A percentile compares a stretch with the other conserved stretches of the same genome.
phyloP scores from a whole-genome alignment of 2,888 invertebrate genomes.

The Lepidochitona cinerea region DNA sequence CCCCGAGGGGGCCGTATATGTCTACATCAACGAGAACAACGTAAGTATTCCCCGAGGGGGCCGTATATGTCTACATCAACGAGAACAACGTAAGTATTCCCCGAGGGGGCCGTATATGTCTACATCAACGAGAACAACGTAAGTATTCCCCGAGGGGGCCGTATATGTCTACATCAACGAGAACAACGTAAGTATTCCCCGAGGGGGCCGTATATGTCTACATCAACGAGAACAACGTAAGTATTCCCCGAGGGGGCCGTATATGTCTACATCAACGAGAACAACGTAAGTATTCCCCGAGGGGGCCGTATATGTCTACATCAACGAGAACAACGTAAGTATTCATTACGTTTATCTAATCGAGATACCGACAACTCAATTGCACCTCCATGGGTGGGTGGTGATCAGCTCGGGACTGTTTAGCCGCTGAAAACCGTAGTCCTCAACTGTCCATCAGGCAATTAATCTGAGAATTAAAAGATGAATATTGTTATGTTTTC shows the following conservation, averaged over 20 bases:
- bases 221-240: background rate
- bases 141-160: slow-evolving; percentile 1
- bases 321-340: background rate
- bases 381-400: too few species aligned
- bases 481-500: too few species aligned
- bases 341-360: too few species aligned
- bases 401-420: too few species aligned
- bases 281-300: slow-evolving; percentile 3
- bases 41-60: slow-evolving; percentile 5
- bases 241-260: slow-evolving; percentile 2
- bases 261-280: background rate
- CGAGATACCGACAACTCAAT: too few species aligned
- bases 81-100: background rate
- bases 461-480: too few species aligned
- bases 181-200: background rate
- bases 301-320: slow-evolving; percentile 1
- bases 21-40: background rate
- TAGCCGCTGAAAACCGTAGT: too few species aligned
- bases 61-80: slow-evolving; percentile 2
- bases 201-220: slow-evolving; percentile 3
- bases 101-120: slow-evolving; percentile 4
- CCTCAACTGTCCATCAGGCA: too few species aligned
- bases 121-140: background rate
- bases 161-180: background rate
- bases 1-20: slow-evolving; percentile 5